These are phyloP conservation scores for Formica aserva DNA, from an alignment of 2,888 invertebrate genomes.

Conservation along the genomic window DNA sequence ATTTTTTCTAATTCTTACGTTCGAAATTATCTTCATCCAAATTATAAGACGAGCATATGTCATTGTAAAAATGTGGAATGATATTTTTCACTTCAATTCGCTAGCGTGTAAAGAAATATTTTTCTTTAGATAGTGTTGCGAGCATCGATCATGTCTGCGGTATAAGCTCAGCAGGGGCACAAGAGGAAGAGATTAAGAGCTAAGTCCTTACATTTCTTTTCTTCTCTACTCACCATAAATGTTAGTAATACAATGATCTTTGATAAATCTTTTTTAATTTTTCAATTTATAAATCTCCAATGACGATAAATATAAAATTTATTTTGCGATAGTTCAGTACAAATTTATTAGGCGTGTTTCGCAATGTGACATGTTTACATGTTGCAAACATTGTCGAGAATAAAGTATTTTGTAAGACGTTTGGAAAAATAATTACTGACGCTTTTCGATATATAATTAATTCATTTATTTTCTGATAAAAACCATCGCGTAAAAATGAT, in stretches of 20 bases:
- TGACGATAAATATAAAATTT: background rate
- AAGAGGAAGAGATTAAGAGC: slow-evolving; percentile 52
- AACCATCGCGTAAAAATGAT: background rate
- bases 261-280: background rate
- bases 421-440: background rate
- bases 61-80: slow-evolving; percentile 79
- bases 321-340: background rate
- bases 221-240: background rate
- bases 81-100: slow-evolving; percentile 78
- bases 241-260: background rate
- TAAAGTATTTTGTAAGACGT: background rate
- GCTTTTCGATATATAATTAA: background rate
- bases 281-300: background rate
- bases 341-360: background rate
- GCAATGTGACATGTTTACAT: background rate
- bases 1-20: background rate
- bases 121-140: slow-evolving; percentile 69
- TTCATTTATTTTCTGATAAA: slow-evolving; percentile 2
- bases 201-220: slow-evolving; percentile 55
- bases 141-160: slow-evolving; percentile 67
- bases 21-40: background rate
- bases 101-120: slow-evolving; percentile 78
- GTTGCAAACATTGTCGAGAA: background rate
- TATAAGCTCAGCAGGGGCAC: slow-evolving; percentile 74
- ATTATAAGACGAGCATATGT: slow-evolving; percentile 60